Conservation (phyloP, 1,140 invertebrate species). For the Cydia pomonella region DNA sequence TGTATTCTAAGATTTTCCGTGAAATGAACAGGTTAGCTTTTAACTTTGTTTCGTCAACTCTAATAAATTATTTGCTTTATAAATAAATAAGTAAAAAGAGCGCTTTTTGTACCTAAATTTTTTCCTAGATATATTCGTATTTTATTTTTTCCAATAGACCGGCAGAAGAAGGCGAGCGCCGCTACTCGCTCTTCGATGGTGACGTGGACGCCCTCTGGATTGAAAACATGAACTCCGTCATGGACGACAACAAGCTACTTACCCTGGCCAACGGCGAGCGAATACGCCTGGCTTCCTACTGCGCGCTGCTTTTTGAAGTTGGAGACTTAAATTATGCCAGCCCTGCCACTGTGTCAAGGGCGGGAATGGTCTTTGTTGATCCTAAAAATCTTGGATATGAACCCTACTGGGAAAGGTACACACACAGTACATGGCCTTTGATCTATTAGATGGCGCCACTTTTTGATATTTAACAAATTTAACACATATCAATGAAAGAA, state of each 20-base stretch:
- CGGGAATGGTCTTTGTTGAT: constrained; percentile 96
- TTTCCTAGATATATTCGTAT: too few species aligned
- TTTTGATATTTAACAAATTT: too few species aligned
- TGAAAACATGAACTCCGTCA: constrained; percentile 98
- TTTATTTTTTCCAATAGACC: constrained; percentile 54
- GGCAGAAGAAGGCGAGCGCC: constrained; percentile 84
- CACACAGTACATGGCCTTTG: too few species aligned
- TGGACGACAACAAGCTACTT: constrained; percentile 95
- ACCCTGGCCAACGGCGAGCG: constrained; percentile 95
- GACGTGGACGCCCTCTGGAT: constrained; percentile 97
- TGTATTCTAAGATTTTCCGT: constrained; percentile 94
- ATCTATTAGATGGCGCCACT: too few species aligned
- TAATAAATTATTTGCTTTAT: too few species aligned
- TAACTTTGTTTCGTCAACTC: neutral
- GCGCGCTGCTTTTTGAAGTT: constrained; percentile 94
- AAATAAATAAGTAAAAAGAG: too few species aligned
- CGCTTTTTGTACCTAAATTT: neutral
- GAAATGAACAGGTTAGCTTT: constrained; percentile 88
- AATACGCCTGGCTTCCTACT: constrained; percentile 90
- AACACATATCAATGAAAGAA: too few species aligned
- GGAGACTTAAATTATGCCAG: constrained; percentile 94
- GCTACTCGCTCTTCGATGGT: constrained; percentile 95
- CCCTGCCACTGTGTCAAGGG: constrained; percentile 93
- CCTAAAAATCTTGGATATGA: constrained; percentile 93
- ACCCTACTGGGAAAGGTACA: constrained; percentile 92